Evolutionary conservation across 1,140 invertebrate species (phyloP), one percentile per base, ranked within the genome.

Genomic region (Yoshiicerus persimilis): DNA sequence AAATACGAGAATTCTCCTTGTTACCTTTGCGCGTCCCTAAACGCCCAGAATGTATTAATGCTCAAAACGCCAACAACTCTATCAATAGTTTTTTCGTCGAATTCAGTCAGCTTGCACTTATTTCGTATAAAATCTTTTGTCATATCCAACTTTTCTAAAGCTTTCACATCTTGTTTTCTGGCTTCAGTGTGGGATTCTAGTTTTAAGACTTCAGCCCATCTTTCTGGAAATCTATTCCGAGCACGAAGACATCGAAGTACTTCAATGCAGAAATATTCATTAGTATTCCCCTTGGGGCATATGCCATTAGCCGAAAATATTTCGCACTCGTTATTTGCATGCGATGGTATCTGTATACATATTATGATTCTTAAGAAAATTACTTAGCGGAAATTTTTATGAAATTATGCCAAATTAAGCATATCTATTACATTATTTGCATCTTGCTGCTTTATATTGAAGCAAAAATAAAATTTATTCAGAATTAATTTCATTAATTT

Each of bases 41-140:
- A 70, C 11, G 84, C 75, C 86, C 87, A 88, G 47, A 89, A 89
- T n/a, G 89, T 89, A 47, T 89, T 89, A 9, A 89, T 41, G 30
- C 75, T 66, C 5, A 89, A 27, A 25, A 88, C 70, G 30, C 89
- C 89, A 23, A 87, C 27, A 23, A 87, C 84, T 8, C 39, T 32
- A 36, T 88, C 80, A 20, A 89, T 84, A 5, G 23, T 38, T 27
- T 64, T 56, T n/a, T 36, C 11, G 11, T 86, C 75, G 70, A 84
- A 88, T 39, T 88, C 87, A 2, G 8, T 16, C 20, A 89, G 23
- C 16, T 87, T 84, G 62, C 89, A 89, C 66, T 87, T 86, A 27
- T 88, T 38, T 34, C 32, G 39, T 16, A 89, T 87, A 27, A 89
- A 89, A 84, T 86, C 41, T 11, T 2, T 64, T 20, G 88, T 75